Evolutionary conservation across 2,888 invertebrate species (phyloP), one percentile per base, ranked within the genome.

Genomic region (Parasteatoda lunata): DNA sequence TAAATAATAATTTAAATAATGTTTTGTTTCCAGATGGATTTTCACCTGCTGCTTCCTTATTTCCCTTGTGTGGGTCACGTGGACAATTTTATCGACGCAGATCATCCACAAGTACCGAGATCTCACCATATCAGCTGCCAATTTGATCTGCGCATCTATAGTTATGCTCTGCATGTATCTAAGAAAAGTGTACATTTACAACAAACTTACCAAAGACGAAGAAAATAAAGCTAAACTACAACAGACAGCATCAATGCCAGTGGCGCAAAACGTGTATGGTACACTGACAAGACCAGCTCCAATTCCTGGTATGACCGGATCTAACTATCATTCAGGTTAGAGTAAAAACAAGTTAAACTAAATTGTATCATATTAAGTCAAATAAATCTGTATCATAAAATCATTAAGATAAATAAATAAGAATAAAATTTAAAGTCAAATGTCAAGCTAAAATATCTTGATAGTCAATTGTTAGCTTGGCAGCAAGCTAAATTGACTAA

Each of bases 151-250:
- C 80, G 92, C 92, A 73, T 91, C 91, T 0, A 89, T 92, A 8
- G 91, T 92, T 89, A 89, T 93, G 83, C 86, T 92, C 54, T 90
- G 91, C 86, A 91, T 92, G 6, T 92, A 92, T 80, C 89, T 92
- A 45, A 90, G 92, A 13, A 92, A 92, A 89, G 90, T 92, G 51
- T 91, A 91, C 83, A 89, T 90, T 54, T 89, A 89, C 79, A 77
- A 82, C 68, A 84, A 84, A 65, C 78, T 90, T 11, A 88, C 89
- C 11, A 81, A 83, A 48, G 78, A 88, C 48, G 66, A 84, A 49
- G 89, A 89, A 73, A 83, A 84, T 54, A 89, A 89, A 59, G 82
- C 76, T 5, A 86, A 84, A 30, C 15, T 89, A 11, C 88, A 89
- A 15, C 76, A 76, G 48, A 77, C 76, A 3, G 71, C 80, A 3